Percentiles rank a stretch among this genome's conserved stretches.
Conservation (phyloP, 2,113 vertebrate genomes). For the Percina caprodes region DNA sequence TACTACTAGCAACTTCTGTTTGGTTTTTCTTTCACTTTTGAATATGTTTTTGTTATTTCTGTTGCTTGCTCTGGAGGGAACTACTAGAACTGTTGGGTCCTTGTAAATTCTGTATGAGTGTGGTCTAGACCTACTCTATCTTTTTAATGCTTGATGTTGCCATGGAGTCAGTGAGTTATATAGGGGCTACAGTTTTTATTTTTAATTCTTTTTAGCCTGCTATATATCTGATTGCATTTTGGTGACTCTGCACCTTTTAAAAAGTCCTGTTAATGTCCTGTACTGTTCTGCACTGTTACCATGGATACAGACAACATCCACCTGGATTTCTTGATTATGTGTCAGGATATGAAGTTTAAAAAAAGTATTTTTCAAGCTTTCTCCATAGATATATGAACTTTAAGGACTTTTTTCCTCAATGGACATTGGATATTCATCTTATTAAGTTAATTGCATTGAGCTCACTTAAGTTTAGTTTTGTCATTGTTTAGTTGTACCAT, state of each 20-base stretch:
- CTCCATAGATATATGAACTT: neutral
- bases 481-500: conserved; percentile 42
- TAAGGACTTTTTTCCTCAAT: neutral
- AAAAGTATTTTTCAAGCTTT: neutral
- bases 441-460: conserved; percentile 13
- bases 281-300: conserved; percentile 9
- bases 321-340: neutral
- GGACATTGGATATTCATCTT: neutral
- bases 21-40: neutral
- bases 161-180: neutral
- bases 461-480: conserved; percentile 23
- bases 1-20: no score
- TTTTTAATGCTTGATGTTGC: no score
- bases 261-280: no score
- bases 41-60: conserved; percentile 3
- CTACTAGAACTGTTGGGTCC: no score
- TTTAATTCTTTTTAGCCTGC: neutral
- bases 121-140: no score
- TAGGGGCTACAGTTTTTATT: neutral
- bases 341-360: neutral
- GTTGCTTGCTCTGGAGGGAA: no score
- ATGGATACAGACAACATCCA: neutral
- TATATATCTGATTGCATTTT: neutral
- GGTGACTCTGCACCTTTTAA: neutral
- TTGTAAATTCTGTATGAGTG: no score